Evolutionary conservation across 2,113 vertebrate species (phyloP), one percentile per base, ranked within the genome.

Genomic region (Petrocephalus microphthalmus): DNA sequence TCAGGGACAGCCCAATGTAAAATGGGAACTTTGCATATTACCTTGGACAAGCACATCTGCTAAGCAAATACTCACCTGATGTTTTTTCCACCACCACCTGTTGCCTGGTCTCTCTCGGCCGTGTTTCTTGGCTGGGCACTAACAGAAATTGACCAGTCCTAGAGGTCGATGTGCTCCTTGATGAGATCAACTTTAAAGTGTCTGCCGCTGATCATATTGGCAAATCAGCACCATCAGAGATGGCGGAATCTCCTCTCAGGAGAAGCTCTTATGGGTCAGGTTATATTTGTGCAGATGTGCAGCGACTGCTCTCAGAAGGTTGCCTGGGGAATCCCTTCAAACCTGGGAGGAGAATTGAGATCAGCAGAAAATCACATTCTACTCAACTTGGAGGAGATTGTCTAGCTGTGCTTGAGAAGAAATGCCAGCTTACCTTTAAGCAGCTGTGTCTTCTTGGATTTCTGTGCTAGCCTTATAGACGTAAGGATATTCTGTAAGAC

Each of bases 1-100:
- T 52, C 84, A 7, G 13, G 22, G 84, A 85, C 42, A 56, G 52
- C 49, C 19, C 19, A 6, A 85, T 54, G 84, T 85, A 85, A 85
- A 85, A 53, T 37, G n/a, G 25, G 22, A 54, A 25, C 51, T 85
- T 85, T 85, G 84, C 84, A 85, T 85, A 15, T 85, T n/a, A 85
- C 84, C 84, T 85, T 42, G n/a, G 84, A 85, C 84, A 85, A 49
- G 19, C 17, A 33, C 29, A 4, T 85, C 84, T 85, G 49, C 84
- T 85, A 85, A 56, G 84, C 84, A 85, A 85, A 85, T 83, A 10
- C 74, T 83, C 25, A 54, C n/a, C 52, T 85, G 51, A 33, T 25
- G n/a, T 33, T 85, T 85, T 85, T 85, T 37, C 84, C 52, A 85
- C 49, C 17, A 13, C 5, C 29, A 22, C 45, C 25, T 85, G 25